A percentile compares a stretch with the other conserved stretches of the same genome.
Conservation (phyloP, 2,888 invertebrate genomes). For the Subacronicta megacephala region DNA sequence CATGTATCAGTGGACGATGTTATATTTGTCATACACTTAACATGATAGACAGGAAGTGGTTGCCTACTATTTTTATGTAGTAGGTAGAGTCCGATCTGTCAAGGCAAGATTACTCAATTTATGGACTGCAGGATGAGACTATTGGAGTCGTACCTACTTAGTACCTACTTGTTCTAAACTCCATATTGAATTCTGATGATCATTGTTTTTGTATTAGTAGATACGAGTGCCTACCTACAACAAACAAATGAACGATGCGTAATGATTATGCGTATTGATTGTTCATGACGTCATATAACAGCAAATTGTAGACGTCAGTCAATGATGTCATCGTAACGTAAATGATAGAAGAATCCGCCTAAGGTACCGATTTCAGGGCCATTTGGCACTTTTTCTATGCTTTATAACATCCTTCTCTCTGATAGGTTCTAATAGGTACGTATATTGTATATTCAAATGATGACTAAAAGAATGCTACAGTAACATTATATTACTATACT, state of each 20-base stretch:
- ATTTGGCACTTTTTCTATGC: slow-evolving; percentile 78
- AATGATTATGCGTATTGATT: slow-evolving; percentile 43
- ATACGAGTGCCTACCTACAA: background rate
- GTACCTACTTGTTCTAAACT: background rate
- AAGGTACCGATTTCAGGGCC: slow-evolving; percentile 81
- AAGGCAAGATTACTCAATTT: slow-evolving; percentile 66
- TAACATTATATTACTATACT: slow-evolving; percentile 64
- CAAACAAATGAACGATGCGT: slow-evolving; percentile 16
- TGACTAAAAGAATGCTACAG: slow-evolving; percentile 62
- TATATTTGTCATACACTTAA: slow-evolving; percentile 78
- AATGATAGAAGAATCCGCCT: slow-evolving; percentile 83
- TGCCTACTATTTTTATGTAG: slow-evolving; percentile 67
- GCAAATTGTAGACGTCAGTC: slow-evolving; percentile 75
- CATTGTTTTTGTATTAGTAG: background rate
- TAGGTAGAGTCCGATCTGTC: slow-evolving; percentile 71
- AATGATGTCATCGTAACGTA: slow-evolving; percentile 81
- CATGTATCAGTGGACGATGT: slow-evolving; percentile 66
- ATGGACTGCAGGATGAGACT: background rate
- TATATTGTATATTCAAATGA: too few relatives aligned
- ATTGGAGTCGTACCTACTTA: background rate
- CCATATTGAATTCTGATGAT: background rate
- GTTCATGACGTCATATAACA: slow-evolving; percentile 63
- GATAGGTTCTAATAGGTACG: slow-evolving; percentile 18
- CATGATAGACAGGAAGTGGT: slow-evolving; percentile 80
- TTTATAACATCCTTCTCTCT: slow-evolving; percentile 70